Evolutionary conservation across 1,140 invertebrate genomes (phyloP), one percentile per base, ranked within the genome.

Genomic region (Lucilia cuprina): DNA sequence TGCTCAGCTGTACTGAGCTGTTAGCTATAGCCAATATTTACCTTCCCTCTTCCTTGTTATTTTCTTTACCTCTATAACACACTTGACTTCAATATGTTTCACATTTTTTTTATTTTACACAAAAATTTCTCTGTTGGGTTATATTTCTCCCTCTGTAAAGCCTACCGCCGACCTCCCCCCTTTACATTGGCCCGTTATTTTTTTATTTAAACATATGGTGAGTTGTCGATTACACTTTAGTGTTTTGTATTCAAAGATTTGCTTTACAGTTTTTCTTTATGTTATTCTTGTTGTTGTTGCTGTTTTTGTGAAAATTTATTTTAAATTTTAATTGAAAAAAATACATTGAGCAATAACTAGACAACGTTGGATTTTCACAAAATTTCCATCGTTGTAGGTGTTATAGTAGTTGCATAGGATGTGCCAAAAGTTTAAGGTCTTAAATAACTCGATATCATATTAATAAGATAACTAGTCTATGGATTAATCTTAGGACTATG

Each of bases 191-290:
- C 25, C 25, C 25, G 1, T 2, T 30, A 30, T 30, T 21, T 70
- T 70, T 70, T 70, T 70, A 70, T 60, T 60, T 70, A n/a, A 70
- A 70, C 65, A 70, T 70, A 70, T 70, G 65, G 65, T 70, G 25
- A 21, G n/a, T 70, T 70, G 21, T 21, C 65, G 65, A 70, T 70
- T 70, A 70, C 19, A 70, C 65, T 70, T 70, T 70, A 70, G 65
- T 21, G n/a, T 70, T 70, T 21, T 70, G 19, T 21, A 70, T 70
- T 70, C 21, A 2, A 70, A 19, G 65, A 70, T 70, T 70, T 70
- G n/a, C 65, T 70, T 21, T 21, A 70, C 21, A 70, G 19, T 70
- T 13, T 70, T 70, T 65, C n/a, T 14, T 65, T 65, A n/a, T n/a
- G n/a, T 65, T 65, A n/a, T 65, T 17, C 2, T 65, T 70, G 21